Conservation (phyloP, 2,888 invertebrate species). For the Ormyrus rosae region DNA sequence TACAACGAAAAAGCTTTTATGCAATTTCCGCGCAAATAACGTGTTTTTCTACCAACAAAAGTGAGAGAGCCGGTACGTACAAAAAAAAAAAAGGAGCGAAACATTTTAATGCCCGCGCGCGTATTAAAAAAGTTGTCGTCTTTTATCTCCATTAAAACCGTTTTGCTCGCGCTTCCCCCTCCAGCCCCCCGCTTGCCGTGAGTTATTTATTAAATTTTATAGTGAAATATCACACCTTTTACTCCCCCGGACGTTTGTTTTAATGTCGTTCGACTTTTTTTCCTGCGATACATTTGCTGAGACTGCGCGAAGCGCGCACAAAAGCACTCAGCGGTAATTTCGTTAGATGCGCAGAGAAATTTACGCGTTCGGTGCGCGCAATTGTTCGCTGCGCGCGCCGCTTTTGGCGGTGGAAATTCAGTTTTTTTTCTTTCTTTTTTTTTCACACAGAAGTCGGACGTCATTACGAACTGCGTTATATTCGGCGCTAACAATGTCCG, state of each 20-base stretch:
- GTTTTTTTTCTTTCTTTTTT: too few species aligned
- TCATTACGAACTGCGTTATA: too few species aligned
- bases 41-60: conserved; percentile 17
- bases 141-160: conserved; percentile 20
- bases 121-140: conserved; percentile 2
- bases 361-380: not conserved
- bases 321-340: conserved; percentile 38
- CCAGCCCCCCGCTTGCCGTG: not conserved
- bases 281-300: conserved; percentile 34
- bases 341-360: conserved; percentile 3
- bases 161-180: not conserved
- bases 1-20: conserved; percentile 7
- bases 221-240: conserved; percentile 20
- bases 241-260: conserved; percentile 30
- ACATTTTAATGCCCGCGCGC: too few species aligned
- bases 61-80: not conserved
- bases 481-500: too few species aligned
- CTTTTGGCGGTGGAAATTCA: too few species aligned
- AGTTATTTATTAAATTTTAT: conserved; percentile 15
- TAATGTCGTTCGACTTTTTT: conserved; percentile 29
- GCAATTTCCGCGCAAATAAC: conserved; percentile 24
- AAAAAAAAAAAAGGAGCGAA: too few species aligned
- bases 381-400: too few species aligned
- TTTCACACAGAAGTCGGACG: too few species aligned
- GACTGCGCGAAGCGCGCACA: conserved; percentile 8